Evolutionary conservation across 2,113 vertebrate species (phyloP), one percentile per base, ranked within the genome.

Genomic region (Cephalopterus ornatus): DNA sequence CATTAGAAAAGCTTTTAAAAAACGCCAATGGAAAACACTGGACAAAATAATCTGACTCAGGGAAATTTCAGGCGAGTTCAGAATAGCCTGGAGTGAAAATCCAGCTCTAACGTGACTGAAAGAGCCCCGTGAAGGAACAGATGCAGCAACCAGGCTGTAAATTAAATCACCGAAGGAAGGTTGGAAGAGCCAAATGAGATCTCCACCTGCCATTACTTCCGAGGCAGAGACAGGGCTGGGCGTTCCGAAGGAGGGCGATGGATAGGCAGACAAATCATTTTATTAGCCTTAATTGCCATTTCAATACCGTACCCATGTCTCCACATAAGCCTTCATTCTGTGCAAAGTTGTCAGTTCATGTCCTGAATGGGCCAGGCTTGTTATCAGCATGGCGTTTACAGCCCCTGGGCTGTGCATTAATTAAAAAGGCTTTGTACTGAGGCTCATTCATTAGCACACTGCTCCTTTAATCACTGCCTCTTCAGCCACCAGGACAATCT

Each of bases 401-500:
- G 97, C 96, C 97, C 97, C 93, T 96, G 96, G 97, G 97, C 97
- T 96, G 97, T 75, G 88, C 97, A 97, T 97, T 98, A 98, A 98
- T 98, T 98, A 98, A 97, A 97, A 88, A 91, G 56, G 96, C 97
- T 98, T 98, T 98, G 97, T 98, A 92, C 94, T 78, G 73, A 75
- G 79, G 89, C 92, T 97, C 94, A 94, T 97, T 98, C 97, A 98
- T 98, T 98, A 98, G 96, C 97, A 95, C 92, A 41, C 94, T 81
- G 96, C 97, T 97, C 93, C 97, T 97, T 98, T 98, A 98, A 98
- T 98, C 97, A 98, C 97, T 96, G 95, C 95, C 97, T 98, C 98
- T 98, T 98, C 98, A 98, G 97, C 97, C 97, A 98, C 97, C 92
- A 97, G 97, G 97, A 98, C 97, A 98, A 98, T 98, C 98, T 97